Evolutionary conservation across 1,140 invertebrate species (phyloP).

Genomic region (Helicoverpa armigera): DNA sequence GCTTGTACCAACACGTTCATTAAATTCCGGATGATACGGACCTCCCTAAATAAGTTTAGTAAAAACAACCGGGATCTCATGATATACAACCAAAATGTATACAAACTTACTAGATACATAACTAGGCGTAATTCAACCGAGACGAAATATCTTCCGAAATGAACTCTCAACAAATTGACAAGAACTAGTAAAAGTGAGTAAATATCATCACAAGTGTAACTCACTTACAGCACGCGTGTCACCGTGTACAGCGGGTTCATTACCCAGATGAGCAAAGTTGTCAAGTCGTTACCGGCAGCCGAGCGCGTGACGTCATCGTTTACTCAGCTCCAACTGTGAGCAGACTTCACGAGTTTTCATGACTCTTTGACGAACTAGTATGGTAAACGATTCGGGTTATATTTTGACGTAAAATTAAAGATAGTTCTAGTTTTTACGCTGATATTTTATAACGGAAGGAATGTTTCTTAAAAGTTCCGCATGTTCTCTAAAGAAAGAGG

Average conservation of each 20-base stretch:
- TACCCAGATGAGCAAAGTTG: conserved; percentile 44
- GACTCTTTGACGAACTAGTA: conserved; percentile 11
- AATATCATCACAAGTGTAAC: not conserved
- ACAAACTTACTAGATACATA: too few relatives aligned
- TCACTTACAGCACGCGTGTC: not conserved
- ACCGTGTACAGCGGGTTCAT: not conserved
- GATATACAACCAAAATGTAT: too few relatives aligned
- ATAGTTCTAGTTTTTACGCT: not conserved
- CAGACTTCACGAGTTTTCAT: not conserved
- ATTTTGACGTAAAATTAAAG: not conserved
- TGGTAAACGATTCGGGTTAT: not conserved
- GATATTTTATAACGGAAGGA: too few relatives aligned
- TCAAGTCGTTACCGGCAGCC: conserved; percentile 30
- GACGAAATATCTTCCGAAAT: not conserved
- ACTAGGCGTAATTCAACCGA: too few relatives aligned
- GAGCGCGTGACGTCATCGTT: conserved; percentile 20
- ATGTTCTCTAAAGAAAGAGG: too few relatives aligned
- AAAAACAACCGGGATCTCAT: too few relatives aligned
- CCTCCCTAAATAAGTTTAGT: too few relatives aligned
- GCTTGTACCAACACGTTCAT: too few relatives aligned
- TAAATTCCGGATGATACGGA: too few relatives aligned
- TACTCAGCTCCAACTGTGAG: conserved; percentile 1
- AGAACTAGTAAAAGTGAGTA: not conserved
- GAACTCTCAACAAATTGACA: not conserved
- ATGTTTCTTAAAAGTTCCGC: too few relatives aligned